Conservation (phyloP, 2,113 vertebrate species). For the Protomyctophum bolini region DNA sequence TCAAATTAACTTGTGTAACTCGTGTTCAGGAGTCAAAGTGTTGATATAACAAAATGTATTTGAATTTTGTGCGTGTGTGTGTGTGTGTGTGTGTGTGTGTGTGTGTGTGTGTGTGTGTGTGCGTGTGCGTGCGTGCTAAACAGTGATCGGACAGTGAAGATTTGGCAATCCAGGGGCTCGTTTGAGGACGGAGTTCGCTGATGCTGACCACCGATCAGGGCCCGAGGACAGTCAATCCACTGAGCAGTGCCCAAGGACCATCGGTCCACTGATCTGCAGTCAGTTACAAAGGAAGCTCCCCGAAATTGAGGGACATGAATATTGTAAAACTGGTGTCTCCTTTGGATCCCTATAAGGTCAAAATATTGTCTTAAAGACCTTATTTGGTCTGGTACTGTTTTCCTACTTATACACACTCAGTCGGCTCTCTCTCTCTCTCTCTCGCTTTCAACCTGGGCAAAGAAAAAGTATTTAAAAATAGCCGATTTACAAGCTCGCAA, state of each 20-base stretch:
- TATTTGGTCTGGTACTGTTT: no score
- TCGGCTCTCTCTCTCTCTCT: no score
- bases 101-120: background rate
- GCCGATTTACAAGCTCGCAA: no score
- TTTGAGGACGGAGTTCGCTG: conserved; percentile 82
- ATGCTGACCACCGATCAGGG: conserved; percentile 68
- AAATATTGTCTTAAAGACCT: no score
- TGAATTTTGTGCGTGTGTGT: background rate
- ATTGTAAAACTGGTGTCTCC: background rate
- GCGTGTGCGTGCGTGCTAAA: background rate
- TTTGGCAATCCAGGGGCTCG: conserved; percentile 89
- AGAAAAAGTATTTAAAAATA: no score
- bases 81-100: conserved; percentile 10
- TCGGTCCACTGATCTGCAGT: background rate
- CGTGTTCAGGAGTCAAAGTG: no score
- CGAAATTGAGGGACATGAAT: background rate
- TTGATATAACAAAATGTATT: no score
- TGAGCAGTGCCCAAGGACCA: background rate
- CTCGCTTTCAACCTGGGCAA: no score
- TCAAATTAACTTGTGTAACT: no score
- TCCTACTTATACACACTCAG: background rate
- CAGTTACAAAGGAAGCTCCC: background rate
- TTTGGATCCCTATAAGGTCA: background rate
- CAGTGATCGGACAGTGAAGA: conserved; percentile 95
- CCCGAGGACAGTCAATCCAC: conserved; percentile 22